A percentile compares a stretch with the other conserved stretches of the same genome.
Evolutionary conservation across 23 tunicate species (phyloP).

Genomic region (Styela plicata): DNA sequence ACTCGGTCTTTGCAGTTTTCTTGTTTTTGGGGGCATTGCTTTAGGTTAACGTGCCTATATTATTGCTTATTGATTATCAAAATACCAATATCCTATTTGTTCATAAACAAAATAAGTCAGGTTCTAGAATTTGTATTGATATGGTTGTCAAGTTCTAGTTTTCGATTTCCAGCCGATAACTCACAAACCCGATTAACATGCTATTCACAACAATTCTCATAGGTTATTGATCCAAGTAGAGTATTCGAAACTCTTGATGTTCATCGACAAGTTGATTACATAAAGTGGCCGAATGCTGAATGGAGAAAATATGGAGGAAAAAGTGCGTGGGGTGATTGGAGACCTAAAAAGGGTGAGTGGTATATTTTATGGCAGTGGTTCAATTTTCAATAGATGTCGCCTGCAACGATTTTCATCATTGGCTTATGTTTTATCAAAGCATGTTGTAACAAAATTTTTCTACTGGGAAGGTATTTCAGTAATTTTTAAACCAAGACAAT

Average conservation of each 20-base stretch:
- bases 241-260: conserved; percentile 25
- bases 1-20: too few relatives aligned
- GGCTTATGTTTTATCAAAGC: background rate
- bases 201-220: too few relatives aligned
- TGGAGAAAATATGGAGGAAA: conserved; percentile 30
- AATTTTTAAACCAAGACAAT: background rate
- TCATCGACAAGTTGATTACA: conserved; percentile 3
- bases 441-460: background rate
- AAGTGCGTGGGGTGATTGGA: conserved; percentile 24
- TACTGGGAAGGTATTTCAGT: background rate
- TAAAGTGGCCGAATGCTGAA: conserved; percentile 28
- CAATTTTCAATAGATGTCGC: background rate
- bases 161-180: too few relatives aligned
- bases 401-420: background rate
- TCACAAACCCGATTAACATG: too few relatives aligned
- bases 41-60: too few relatives aligned
- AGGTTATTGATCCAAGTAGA: background rate
- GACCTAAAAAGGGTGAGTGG: conserved; percentile 6
- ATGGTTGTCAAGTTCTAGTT: too few relatives aligned
- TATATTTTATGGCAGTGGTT: too few relatives aligned
- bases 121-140: too few relatives aligned
- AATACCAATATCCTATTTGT: too few relatives aligned
- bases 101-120: too few relatives aligned
- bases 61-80: too few relatives aligned
- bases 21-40: too few relatives aligned